Evolutionary conservation across 2,797 vertebrate species (phyloP).

Genomic region (Podarcis lilfordi): DNA sequence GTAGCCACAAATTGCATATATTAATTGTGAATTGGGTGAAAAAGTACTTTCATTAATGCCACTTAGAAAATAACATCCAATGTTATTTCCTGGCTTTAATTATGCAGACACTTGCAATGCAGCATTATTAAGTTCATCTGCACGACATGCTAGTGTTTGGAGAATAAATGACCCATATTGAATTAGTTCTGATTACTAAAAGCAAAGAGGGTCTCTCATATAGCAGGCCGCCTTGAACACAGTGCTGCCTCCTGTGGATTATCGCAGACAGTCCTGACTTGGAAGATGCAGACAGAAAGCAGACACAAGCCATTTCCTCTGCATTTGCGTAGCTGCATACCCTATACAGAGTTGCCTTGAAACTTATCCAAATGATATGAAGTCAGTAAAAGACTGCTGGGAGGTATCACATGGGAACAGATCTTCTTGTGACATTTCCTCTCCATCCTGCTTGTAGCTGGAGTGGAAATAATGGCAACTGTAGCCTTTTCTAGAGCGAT

Average conservation of each 20-base stretch:
- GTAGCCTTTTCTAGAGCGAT: background rate
- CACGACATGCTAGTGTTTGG: background rate
- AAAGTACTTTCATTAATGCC: background rate
- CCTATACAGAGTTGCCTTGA: background rate
- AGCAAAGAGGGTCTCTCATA: background rate
- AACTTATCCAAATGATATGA: background rate
- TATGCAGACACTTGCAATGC: background rate
- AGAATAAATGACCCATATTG: background rate
- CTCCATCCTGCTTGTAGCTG: background rate
- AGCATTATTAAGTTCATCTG: background rate
- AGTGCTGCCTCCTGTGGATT: accelerated
- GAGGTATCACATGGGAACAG: background rate
- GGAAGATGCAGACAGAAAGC: background rate
- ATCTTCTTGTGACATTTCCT: accelerated
- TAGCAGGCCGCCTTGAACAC: background rate
- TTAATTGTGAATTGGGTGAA: background rate
- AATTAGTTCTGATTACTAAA: background rate
- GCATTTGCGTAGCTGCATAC: accelerated
- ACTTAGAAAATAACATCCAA: background rate
- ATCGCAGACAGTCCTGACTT: background rate
- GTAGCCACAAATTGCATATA: background rate
- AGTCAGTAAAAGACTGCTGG: background rate
- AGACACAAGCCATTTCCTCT: background rate
- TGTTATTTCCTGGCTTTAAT: background rate
- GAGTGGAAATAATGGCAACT: background rate